Conservation (phyloP, 1,140 invertebrate genomes). For the Cryptotermes secundus region DNA sequence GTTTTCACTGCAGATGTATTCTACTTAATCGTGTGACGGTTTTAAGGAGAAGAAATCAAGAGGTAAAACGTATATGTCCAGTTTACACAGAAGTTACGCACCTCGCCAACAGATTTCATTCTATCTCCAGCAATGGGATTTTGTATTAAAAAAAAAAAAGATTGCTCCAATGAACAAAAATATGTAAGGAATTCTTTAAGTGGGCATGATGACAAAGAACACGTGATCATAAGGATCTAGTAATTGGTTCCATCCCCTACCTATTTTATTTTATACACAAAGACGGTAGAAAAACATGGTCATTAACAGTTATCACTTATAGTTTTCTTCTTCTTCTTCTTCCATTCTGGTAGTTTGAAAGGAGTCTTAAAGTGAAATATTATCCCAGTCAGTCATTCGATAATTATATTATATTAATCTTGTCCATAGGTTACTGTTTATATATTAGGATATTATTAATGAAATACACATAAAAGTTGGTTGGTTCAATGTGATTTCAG, state of each 20-base stretch:
- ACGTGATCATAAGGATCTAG: not conserved
- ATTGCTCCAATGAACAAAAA: not conserved
- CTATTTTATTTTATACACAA: not conserved
- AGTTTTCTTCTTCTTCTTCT: not conserved
- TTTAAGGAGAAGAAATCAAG: too few relatives aligned
- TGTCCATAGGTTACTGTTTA: not conserved
- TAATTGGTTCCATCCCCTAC: not conserved
- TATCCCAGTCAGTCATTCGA: not conserved
- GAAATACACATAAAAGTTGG: not conserved
- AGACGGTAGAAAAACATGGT: constrained; percentile 5
- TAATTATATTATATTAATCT: not conserved
- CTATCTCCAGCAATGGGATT: too few relatives aligned
- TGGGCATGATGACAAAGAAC: not conserved
- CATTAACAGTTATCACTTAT: not conserved
- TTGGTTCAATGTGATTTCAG: not conserved
- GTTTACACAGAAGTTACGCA: not conserved
- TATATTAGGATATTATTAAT: not conserved
- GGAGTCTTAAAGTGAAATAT: not conserved
- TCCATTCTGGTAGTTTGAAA: not conserved
- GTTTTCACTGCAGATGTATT: too few relatives aligned
- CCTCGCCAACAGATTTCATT: not conserved
- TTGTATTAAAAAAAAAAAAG: not conserved
- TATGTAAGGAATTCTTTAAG: not conserved
- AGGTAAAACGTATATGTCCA: not conserved
- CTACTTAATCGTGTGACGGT: too few relatives aligned